Percentiles rank a stretch among this genome's conserved stretches.
phyloP scores from a whole-genome alignment of 2,888 invertebrate genomes.

The Philopedon plagiatum region DNA sequence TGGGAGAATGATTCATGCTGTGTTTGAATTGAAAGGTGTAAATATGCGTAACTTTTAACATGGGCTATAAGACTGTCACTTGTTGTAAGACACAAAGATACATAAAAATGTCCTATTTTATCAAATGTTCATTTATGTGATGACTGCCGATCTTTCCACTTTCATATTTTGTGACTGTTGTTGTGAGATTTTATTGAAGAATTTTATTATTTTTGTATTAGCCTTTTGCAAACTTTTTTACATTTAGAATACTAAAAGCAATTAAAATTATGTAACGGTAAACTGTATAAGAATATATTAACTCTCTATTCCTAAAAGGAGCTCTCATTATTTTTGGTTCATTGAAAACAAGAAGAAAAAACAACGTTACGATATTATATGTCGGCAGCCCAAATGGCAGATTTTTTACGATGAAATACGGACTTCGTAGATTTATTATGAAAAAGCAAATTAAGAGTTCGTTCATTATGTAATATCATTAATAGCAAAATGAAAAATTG shows the following conservation, averaged over 20 bases:
- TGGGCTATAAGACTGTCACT: no score
- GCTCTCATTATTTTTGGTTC: background rate
- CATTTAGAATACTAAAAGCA: background rate
- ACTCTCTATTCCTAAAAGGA: background rate
- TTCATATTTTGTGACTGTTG: no score
- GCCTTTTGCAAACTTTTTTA: no score
- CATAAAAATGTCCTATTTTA: no score
- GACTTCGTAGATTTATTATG: background rate
- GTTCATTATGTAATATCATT: background rate
- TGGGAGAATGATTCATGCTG: no score
- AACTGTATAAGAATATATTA: background rate
- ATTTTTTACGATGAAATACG: background rate
- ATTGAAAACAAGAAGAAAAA: background rate
- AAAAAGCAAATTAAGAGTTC: background rate
- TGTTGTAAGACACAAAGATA: no score
- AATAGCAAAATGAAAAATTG: background rate
- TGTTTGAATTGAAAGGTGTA: no score
- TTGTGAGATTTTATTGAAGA: no score
- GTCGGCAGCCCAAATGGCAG: background rate
- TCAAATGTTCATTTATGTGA: no score
- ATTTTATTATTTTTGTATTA: no score
- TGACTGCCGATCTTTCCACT: no score
- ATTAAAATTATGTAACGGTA: background rate
- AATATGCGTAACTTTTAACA: no score
- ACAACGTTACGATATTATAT: background rate